Percentiles rank a stretch among this genome's conserved stretches.
phyloP scores from a whole-genome alignment of 2,113 vertebrate species.

The Isichthys henryi region DNA sequence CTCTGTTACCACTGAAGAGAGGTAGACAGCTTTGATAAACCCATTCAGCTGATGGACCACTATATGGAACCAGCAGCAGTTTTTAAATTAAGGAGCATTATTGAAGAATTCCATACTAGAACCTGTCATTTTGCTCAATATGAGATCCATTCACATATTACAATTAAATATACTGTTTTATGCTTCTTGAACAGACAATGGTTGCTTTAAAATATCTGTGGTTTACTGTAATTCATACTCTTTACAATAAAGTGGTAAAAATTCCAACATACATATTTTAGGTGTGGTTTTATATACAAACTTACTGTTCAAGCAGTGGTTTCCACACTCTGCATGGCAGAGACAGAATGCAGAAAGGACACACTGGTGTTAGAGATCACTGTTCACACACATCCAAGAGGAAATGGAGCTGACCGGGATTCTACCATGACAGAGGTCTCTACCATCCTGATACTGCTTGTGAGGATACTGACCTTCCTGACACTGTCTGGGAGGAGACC shows the following conservation, averaged over 20 bases:
- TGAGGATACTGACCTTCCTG: slow-evolving; percentile 61
- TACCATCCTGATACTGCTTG: background rate
- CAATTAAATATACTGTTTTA: background rate
- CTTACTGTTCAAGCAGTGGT: slow-evolving; percentile 76
- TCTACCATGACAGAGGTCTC: background rate
- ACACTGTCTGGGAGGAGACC: slow-evolving; percentile 45
- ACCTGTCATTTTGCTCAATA: background rate
- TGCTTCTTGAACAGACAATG: background rate
- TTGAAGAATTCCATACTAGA: background rate
- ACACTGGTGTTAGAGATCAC: background rate
- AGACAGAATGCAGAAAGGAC: slow-evolving; percentile 50
- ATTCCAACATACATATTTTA: background rate
- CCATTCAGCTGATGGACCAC: slow-evolving; percentile 12
- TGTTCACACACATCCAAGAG: background rate
- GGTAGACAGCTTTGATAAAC: slow-evolving; percentile 13
- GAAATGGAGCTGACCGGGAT: background rate
- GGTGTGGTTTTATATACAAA: slow-evolving; percentile 20
- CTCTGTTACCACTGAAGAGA: slow-evolving; percentile 61
- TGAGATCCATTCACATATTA: background rate
- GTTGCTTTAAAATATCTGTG: background rate
- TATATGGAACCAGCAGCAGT: background rate
- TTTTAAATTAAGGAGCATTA: background rate
- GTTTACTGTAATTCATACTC: background rate
- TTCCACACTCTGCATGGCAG: slow-evolving; percentile 72
- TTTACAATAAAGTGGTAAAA: background rate